A percentile compares a stretch with the other conserved stretches of the same genome.
Conservation (phyloP, 1,140 invertebrate species). For the Acromyrmex charruanus region DNA sequence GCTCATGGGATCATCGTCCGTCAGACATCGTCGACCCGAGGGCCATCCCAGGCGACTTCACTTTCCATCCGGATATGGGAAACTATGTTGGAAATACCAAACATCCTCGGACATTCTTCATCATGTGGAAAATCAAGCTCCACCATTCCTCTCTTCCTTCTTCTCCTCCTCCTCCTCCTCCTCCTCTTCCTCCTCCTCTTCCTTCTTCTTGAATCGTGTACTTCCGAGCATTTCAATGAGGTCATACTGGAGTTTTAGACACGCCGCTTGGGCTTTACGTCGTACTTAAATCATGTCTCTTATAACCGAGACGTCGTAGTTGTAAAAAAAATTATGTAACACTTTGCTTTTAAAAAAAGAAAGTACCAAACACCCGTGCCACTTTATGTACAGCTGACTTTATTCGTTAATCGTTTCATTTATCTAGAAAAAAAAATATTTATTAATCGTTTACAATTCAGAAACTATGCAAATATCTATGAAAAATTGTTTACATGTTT, state of each 20-base stretch:
- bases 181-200: not conserved
- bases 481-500: not conserved
- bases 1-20: constrained; percentile 74
- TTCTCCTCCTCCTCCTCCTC: not conserved
- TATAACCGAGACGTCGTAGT: not conserved
- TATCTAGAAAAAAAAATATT: not conserved
- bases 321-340: not conserved
- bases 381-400: not conserved
- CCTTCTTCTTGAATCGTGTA: constrained; percentile 11
- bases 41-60: constrained; percentile 73
- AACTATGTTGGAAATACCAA: constrained; percentile 58
- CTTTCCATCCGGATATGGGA: constrained; percentile 73
- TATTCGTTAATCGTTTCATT: not conserved
- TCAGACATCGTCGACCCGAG: constrained; percentile 59
- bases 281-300: constrained; percentile 15
- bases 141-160: not conserved
- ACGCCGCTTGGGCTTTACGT: constrained; percentile 8
- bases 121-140: constrained; percentile 72
- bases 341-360: not conserved
- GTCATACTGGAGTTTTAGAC: constrained; percentile 35
- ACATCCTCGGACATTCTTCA: constrained; percentile 65
- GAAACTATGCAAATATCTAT: not conserved
- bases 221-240: constrained; percentile 55
- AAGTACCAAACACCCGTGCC: not conserved
- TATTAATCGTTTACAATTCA: not conserved